A percentile compares a stretch with the other conserved stretches of the same genome.
Conservation (phyloP, 2,113 vertebrate species). For the Thryonomys swinderianus region DNA sequence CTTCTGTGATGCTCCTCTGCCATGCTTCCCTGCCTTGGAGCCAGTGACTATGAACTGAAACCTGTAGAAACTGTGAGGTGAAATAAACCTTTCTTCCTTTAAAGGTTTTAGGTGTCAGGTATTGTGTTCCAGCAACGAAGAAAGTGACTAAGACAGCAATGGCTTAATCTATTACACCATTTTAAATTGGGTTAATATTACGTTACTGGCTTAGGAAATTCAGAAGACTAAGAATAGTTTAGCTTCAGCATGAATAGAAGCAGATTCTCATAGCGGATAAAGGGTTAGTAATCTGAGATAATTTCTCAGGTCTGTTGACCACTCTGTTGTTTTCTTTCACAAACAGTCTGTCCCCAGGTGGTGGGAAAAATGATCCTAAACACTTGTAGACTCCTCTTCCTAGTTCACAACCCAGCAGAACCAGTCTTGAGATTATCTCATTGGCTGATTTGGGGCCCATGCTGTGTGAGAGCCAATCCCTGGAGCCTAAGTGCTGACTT, state of each 20-base stretch:
- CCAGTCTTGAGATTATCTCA: neutral
- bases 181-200: neutral
- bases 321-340: neutral
- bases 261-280: neutral
- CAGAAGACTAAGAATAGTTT: neutral
- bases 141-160: neutral
- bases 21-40: neutral
- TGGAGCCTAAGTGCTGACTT: neutral
- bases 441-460: neutral
- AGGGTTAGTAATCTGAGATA: neutral
- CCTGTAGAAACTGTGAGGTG: neutral
- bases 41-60: neutral
- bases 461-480: neutral
- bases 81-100: neutral
- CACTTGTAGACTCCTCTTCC: neutral
- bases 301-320: neutral
- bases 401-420: neutral
- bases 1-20: neutral
- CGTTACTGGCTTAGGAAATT: neutral
- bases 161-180: neutral
- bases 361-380: neutral
- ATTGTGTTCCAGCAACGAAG: neutral
- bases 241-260: neutral
- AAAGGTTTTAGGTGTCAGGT: neutral
- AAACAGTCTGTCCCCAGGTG: neutral